Base-by-base conservation (phyloP, 2,113 vertebrate genomes). In the Eidolon helvum region DNA sequence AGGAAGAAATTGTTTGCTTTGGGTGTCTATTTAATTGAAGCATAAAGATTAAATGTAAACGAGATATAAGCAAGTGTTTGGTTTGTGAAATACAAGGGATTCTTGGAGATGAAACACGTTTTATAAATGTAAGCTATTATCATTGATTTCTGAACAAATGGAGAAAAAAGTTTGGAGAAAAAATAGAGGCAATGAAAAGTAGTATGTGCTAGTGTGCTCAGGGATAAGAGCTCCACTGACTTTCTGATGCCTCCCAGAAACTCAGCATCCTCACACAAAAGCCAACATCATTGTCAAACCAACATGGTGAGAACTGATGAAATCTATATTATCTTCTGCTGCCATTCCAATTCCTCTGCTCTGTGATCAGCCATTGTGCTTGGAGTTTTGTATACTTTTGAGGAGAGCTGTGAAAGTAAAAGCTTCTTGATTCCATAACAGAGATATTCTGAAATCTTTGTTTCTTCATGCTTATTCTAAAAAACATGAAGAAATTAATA, bases 91-190 rank as follows among this genome's bases (percentile, higher is more conserved):
- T 45, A 80, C 92, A 88, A 72, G 74, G 48, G 38, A 22, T 45
- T 91, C 90, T 92, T 97, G 91, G 84, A 75, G 38, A 86, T 98
- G 61, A 87, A 97, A 97, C 55, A 16, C 33, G 15, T 87, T 97
- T 7, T 82, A 68, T 94, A 93, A 97, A 94, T 97, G 89, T 94
- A 91, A 98, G 84, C 98, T 97, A 97, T 98, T 98, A 93, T 93
- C 95, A 61, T 33, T 91, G 85, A 97, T 98, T 96, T 69, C 59
- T 97, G 89, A 96, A 97, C 71, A 96, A 98, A 74, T n/a, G 50
- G 65, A 92, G 55, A 96, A 91, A 95, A 95, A 90, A 85, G 59
- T 28, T 75, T 59, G 68, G 59, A 66, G 87, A 94, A 85, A 90
- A 91, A 1, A 24, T 45, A 8, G 35, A 90, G 48, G n/a, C 18